Evolutionary conservation across 2,888 invertebrate species (phyloP).

Genomic region (Aspidiotus rigidus): DNA sequence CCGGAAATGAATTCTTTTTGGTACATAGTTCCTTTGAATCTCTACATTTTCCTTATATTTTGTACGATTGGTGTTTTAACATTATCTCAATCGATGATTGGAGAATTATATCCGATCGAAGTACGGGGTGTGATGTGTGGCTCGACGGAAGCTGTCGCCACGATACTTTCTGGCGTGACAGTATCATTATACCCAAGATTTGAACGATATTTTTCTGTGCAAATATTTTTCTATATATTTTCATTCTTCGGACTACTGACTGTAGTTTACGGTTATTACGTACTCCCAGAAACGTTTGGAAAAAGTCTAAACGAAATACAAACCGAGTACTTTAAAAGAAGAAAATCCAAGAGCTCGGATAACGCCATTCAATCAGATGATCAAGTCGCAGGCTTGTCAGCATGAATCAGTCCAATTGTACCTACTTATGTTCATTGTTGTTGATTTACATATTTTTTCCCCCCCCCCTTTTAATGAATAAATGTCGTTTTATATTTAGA

Average conservation of each 20-base stretch:
- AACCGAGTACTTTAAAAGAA: slow-evolving; percentile 13
- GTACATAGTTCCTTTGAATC: slow-evolving; percentile 20
- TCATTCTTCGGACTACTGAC: slow-evolving; percentile 16
- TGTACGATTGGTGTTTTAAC: slow-evolving; percentile 20
- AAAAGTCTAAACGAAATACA: slow-evolving; percentile 28
- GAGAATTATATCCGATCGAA: slow-evolving; percentile 28
- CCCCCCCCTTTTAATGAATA: too few relatives aligned
- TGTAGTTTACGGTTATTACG: slow-evolving; percentile 10
- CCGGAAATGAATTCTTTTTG: not conserved
- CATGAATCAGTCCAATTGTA: too few relatives aligned
- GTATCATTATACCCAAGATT: slow-evolving; percentile 11
- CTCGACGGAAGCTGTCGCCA: slow-evolving; percentile 19
- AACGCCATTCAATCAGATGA: not conserved
- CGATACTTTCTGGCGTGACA: slow-evolving; percentile 7
- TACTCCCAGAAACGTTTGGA: slow-evolving; percentile 25
- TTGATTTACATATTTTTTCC: too few relatives aligned
- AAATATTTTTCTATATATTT: slow-evolving; percentile 5
- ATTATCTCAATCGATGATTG: slow-evolving; percentile 25
- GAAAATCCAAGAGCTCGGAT: not conserved
- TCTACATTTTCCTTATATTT: slow-evolving; percentile 14
- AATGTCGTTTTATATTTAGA: too few relatives aligned
- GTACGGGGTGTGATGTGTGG: slow-evolving; percentile 32
- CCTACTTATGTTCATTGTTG: too few relatives aligned
- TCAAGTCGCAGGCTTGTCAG: not conserved
- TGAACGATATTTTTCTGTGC: not conserved